phyloP scores from a whole-genome alignment of 2,888 invertebrate species.

The Xestia sexstrigata region DNA sequence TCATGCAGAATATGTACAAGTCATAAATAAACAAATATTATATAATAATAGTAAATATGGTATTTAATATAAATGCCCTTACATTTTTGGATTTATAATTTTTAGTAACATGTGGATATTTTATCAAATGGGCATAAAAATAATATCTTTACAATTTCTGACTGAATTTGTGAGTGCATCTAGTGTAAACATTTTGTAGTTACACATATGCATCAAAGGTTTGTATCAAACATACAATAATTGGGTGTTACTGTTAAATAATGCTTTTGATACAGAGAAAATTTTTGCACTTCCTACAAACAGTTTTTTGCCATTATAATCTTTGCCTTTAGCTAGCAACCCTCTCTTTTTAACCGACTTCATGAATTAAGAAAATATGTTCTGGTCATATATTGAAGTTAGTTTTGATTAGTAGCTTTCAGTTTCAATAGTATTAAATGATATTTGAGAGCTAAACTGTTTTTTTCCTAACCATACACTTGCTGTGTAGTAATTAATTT shows the following conservation, averaged over 20 bases:
- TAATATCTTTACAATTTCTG: background rate
- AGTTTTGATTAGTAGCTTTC: background rate
- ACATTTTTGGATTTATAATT: no score
- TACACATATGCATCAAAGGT: background rate
- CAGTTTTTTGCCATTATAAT: background rate
- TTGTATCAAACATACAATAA: background rate
- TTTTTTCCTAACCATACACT: background rate
- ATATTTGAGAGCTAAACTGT: background rate
- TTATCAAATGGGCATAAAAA: background rate
- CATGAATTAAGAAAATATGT: background rate
- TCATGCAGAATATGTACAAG: no score
- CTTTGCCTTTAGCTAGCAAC: background rate
- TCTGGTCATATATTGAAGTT: slow-evolving; percentile 1
- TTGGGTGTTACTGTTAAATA: background rate
- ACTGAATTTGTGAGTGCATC: background rate
- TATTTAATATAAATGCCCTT: no score
- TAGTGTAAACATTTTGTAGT: background rate
- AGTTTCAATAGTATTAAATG: background rate
- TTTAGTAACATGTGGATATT: no score
- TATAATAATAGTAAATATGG: background rate
- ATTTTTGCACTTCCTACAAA: background rate
- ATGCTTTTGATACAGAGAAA: background rate
- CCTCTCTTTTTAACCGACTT: no score
- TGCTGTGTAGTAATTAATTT: background rate
- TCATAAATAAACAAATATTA: no score